phyloP scores from a whole-genome alignment of 2,888 invertebrate species.

The Stramonita haemastoma region DNA sequence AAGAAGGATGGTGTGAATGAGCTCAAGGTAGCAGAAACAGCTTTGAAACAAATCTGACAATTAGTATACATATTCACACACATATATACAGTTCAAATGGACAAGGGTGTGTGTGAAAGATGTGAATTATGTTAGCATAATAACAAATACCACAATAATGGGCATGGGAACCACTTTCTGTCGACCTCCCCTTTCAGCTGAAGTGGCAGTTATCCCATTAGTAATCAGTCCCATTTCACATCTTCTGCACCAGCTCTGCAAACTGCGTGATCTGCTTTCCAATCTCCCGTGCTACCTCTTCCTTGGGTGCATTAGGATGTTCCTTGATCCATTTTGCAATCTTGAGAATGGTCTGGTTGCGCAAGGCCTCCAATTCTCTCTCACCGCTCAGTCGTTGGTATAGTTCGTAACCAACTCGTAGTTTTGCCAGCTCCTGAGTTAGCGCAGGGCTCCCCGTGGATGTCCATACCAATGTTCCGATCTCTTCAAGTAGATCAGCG shows the following conservation, averaged over 20 bases:
- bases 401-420: slow-evolving; percentile 56
- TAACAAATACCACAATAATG: no score
- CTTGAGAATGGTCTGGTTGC: slow-evolving; percentile 62
- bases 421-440: slow-evolving; percentile 56
- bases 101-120: no score
- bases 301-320: slow-evolving; percentile 68
- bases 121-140: no score
- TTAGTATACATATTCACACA: no score
- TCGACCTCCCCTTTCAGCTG: no score
- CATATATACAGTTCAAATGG: no score
- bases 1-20: no score
- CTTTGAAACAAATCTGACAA: no score
- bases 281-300: slow-evolving; percentile 64
- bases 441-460: slow-evolving; percentile 55
- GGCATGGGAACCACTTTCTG: no score
- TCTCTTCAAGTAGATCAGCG: slow-evolving; percentile 60
- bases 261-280: slow-evolving; percentile 65
- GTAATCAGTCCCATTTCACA: slow-evolving; percentile 47
- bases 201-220: no score
- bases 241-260: slow-evolving; percentile 60
- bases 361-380: slow-evolving; percentile 66
- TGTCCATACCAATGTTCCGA: slow-evolving; percentile 61
- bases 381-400: slow-evolving; percentile 61
- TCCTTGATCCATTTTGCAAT: slow-evolving; percentile 69
- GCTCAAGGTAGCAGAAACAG: no score